Percentiles rank a stretch among this genome's conserved stretches.
Evolutionary conservation across 2,888 invertebrate species (phyloP).

Genomic region (Lasioglossum leucozonium): DNA sequence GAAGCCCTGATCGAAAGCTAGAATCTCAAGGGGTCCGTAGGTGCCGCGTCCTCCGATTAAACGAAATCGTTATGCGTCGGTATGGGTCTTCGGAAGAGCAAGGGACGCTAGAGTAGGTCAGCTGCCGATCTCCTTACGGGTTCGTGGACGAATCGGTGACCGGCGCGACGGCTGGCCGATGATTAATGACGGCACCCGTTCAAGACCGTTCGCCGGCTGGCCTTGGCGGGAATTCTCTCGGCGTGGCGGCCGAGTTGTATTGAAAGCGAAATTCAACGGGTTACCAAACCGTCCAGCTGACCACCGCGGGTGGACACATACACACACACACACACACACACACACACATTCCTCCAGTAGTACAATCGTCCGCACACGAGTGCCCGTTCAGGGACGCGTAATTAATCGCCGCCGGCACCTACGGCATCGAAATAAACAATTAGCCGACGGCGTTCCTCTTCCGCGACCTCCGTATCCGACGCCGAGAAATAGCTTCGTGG

Average conservation of each 20-base stretch:
- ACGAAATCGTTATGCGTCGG: not conserved
- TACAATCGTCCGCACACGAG: not conserved
- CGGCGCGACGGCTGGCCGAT: conserved; percentile 24
- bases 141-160: conserved; percentile 38
- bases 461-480: conserved; percentile 22
- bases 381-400: conserved; percentile 32
- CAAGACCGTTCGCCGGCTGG: conserved; percentile 73
- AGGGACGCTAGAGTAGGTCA: not conserved
- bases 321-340: not conserved
- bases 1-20: too few relatives aligned
- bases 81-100: not conserved
- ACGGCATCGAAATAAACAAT: conserved; percentile 22
- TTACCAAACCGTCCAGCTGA: conserved; percentile 70
- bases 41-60: too few relatives aligned
- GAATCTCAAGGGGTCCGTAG: too few relatives aligned
- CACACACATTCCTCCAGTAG: not conserved
- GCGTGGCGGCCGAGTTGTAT: conserved; percentile 71
- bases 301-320: not conserved
- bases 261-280: conserved; percentile 79
- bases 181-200: conserved; percentile 62
- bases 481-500: conserved; percentile 8
- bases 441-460: conserved; percentile 3
- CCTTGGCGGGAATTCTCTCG: conserved; percentile 75
- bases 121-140: not conserved
- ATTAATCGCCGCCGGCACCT: conserved; percentile 33